phyloP scores from a whole-genome alignment of 1,140 invertebrate genomes.

The Branchinecta lynchi region DNA sequence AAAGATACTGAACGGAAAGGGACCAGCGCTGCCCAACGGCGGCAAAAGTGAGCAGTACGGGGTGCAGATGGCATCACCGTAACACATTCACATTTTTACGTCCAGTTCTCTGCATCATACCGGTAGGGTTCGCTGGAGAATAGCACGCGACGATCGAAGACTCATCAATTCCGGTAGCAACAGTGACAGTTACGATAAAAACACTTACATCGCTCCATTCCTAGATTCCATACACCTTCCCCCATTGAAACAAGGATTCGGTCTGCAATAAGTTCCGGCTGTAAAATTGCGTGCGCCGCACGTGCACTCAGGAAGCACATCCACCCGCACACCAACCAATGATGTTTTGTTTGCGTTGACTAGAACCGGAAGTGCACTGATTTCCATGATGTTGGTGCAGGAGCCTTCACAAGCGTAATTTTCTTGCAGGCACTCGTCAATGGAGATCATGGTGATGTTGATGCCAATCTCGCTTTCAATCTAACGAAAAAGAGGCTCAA shows the following conservation, averaged over 20 bases:
- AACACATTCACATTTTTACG: too few species aligned
- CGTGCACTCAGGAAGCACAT: conserved; percentile 74
- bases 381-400: conserved; percentile 65
- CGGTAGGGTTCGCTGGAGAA: neutral
- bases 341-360: conserved; percentile 93
- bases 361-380: conserved; percentile 76
- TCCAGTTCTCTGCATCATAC: too few species aligned
- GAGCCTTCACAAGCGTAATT: conserved; percentile 89
- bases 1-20: too few species aligned
- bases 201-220: conserved; percentile 53
- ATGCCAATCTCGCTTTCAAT: conserved; percentile 85
- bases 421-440: conserved; percentile 90
- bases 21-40: too few species aligned
- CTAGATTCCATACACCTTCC: conserved; percentile 79
- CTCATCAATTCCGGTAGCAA: neutral
- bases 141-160: neutral
- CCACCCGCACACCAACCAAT: conserved; percentile 75
- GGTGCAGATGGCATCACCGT: too few species aligned
- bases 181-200: conserved; percentile 15
- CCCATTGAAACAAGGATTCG: conserved; percentile 82
- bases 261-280: conserved; percentile 70
- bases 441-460: conserved; percentile 92
- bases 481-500: conserved; percentile 32
- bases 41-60: too few species aligned
- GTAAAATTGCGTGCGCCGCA: conserved; percentile 80